Evolutionary conservation across 2,888 invertebrate genomes (phyloP), one percentile per base, ranked within the genome.

Genomic region (Drosophila acutilabella): DNA sequence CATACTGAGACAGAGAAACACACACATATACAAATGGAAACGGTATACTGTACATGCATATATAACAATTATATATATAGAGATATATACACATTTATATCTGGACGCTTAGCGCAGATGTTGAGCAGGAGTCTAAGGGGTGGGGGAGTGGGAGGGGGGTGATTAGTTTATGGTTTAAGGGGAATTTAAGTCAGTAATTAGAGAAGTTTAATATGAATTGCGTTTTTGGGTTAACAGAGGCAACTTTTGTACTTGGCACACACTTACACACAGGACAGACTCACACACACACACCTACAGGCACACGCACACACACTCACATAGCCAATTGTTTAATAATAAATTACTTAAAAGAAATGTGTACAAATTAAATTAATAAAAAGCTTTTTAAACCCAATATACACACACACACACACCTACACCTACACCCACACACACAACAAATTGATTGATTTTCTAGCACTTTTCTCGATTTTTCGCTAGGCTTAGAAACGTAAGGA

Each of bases 311-410:
- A 58, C 51, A 58, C 71, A 76, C 73, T 69, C 83, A 86, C 89
- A 84, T 84, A 84, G 83, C 83, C 83, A 84, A 84, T 88, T 84
- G 80, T 89, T 83, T 74, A 80, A 84, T 78, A 82, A 74, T 70
- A 66, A 75, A 80, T 72, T 86, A 84, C 87, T 80, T 84, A 84
- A 86, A 75, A 87, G 50, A 81, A 82, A 80, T 86, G 86, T 84
- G 84, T 85, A 85, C 84, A 85, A 85, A 85, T 89, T 87, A 89
- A 89, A 41, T 61, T 88, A 75, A 56, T 78, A 64, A 50, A 88
- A 85, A 83, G 72, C 80, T 80, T 86, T 83, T 66, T 72, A 74
- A 72, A 57, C 47, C 33, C 48, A 57, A 76, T 65, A 81, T 65
- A 66, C 61, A 80, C 36, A 51, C 48, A 59, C 57, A 64, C 50